Evolutionary conservation across 2,888 invertebrate genomes (phyloP), one percentile per base, ranked within the genome.

Genomic region (Sphecodes monilicornis): DNA sequence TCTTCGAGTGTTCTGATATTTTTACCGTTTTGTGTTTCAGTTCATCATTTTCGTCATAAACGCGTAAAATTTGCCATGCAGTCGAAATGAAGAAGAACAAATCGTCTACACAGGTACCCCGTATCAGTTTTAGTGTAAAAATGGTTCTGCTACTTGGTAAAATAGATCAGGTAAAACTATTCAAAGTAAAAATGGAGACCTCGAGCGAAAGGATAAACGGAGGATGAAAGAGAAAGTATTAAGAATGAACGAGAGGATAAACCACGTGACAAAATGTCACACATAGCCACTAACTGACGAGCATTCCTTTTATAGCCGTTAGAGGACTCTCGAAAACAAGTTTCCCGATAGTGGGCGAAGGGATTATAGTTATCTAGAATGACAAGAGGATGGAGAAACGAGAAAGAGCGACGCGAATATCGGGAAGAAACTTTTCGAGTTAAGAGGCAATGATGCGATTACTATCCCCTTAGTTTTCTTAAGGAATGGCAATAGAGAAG

Each of bases 401-500:
- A 16, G 57, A 16, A 13, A 60, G 57, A 60, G 6, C 29, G 57
- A 16, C 26, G 57, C 29, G 57, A 60, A 60, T 29, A 60, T 60
- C 57, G 13, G 57, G 11, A 26, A 60, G 57, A 29, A 60, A 60
- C 26, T 60, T 60, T 29, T 60, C 57, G 57, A 60, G 57, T 60
- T 60, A 60, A 60, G 57, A 29, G 29, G 29, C 29, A 29, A 60
- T 60, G 57, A 29, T 16, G 26, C 26, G 57, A 60, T 60, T 29
- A 29, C 57, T 60, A 29, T 60, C 57, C 29, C 29, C 57, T 60
- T 29, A 60, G 57, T 60, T 60, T 29, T 60, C 57, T 60, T 60
- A 60, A 60, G 16, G 57, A 60, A 60, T 6, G n/a, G 16, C 29
- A 26, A 60, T 29, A 16, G 57, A 16, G 16, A 26, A 60, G 29